phyloP scores from a whole-genome alignment of 2,888 invertebrate species.

The Brachylomia viminalis region DNA sequence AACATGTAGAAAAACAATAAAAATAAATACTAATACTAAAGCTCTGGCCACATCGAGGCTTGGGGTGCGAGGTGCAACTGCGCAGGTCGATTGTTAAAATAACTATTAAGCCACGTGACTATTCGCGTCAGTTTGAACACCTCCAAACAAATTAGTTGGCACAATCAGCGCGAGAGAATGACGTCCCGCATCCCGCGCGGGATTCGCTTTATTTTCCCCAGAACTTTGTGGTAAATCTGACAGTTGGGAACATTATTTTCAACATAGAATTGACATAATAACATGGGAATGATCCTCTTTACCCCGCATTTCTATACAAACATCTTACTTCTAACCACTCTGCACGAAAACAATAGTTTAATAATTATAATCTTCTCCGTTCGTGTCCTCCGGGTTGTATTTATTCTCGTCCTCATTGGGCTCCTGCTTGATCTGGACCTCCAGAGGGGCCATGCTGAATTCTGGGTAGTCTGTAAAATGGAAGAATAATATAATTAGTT shows the following conservation, averaged over 20 bases:
- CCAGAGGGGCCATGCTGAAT: slow-evolving; percentile 92
- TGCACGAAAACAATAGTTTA: slow-evolving; percentile 1
- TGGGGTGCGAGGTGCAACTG: too few relatives aligned
- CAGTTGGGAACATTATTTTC: neutral
- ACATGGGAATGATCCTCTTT: neutral
- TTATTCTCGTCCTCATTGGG: slow-evolving; percentile 93
- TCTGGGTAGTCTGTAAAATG: slow-evolving; percentile 88
- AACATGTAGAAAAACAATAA: too few relatives aligned
- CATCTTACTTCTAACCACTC: neutral
- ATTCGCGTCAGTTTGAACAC: neutral
- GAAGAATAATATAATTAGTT: neutral
- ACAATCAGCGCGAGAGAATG: too few relatives aligned
- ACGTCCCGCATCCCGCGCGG: too few relatives aligned
- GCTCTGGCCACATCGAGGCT: neutral
- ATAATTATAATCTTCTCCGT: slow-evolving; percentile 81
- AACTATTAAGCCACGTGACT: neutral
- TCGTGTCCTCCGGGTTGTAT: slow-evolving; percentile 91
- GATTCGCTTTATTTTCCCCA: neutral
- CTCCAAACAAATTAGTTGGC: neutral
- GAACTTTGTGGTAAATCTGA: neutral
- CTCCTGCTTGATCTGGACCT: slow-evolving; percentile 92
- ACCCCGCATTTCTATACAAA: neutral
- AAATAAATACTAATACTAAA: neutral
- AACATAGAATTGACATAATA: neutral
- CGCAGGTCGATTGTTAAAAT: neutral